Evolutionary conservation across 2,888 invertebrate species (phyloP).

Genomic region (Scotopteryx bipunctaria): DNA sequence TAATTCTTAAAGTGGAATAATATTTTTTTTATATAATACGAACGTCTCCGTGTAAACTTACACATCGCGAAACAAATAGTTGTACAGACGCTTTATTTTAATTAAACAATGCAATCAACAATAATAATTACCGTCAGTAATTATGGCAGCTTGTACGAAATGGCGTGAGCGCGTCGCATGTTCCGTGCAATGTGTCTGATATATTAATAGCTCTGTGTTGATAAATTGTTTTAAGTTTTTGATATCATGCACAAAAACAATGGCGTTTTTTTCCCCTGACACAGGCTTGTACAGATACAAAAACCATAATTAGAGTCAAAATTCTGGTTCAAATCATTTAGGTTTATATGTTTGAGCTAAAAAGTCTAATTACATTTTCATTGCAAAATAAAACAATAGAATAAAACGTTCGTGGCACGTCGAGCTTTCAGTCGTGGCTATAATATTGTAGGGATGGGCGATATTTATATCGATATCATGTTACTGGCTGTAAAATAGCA

Average conservation of each 20-base stretch:
- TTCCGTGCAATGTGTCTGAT: constrained; percentile 29
- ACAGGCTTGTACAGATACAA: constrained; percentile 1
- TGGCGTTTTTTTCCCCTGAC: constrained; percentile 10
- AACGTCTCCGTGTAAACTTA: neutral
- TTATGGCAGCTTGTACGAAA: constrained; percentile 18
- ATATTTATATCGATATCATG: too few relatives aligned
- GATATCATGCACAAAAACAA: constrained; percentile 40
- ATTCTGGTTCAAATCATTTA: too few relatives aligned
- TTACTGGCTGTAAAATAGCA: too few relatives aligned
- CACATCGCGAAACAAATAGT: neutral
- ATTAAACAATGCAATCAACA: constrained; percentile 45
- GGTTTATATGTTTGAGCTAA: too few relatives aligned
- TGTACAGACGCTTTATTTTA: constrained; percentile 38
- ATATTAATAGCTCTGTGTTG: constrained; percentile 48
- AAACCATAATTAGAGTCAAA: too few relatives aligned
- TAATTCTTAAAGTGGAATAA: too few relatives aligned
- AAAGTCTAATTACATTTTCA: too few relatives aligned
- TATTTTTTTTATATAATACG: neutral
- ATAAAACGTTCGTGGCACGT: too few relatives aligned
- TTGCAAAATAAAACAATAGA: too few relatives aligned
- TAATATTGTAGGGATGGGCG: too few relatives aligned
- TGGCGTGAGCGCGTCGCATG: constrained; percentile 35
- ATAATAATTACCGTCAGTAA: constrained; percentile 38
- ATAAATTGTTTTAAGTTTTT: constrained; percentile 42
- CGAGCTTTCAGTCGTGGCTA: too few relatives aligned